Evolutionary conservation across 2,888 invertebrate species (phyloP), one percentile per base, ranked within the genome.

Genomic region (Galeruca laticollis): DNA sequence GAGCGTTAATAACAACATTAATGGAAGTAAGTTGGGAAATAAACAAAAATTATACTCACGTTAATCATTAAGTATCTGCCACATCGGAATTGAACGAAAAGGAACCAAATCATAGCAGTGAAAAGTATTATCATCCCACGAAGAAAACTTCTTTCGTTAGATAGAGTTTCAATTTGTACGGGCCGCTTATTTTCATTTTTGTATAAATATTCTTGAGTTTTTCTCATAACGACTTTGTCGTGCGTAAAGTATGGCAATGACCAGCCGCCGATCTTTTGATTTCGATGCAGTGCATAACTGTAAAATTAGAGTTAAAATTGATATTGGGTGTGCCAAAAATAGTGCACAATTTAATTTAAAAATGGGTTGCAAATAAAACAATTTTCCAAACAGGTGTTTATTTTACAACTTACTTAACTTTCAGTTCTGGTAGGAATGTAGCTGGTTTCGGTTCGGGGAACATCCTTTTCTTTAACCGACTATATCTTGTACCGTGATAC

Each of bases 141-240:
- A 13, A 89, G 71, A 35, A 92, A 80, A 0, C 89, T 88, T 15
- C 87, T 86, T 13, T 81, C 75, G 71, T 73, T 74, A 65, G 82
- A 78, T 83, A 97, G 98, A 0, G 94, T 90, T 47, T 90, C 88
- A 83, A 94, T 88, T 85, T 97, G 96, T 5, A 89, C 90, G 0
- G 98, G 97, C 3, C 95, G 89, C 75, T 89, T 87, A 65, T 92
- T 89, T 0, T 90, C 88, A 1, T 86, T 83, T 51, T 92, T 90
- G 82, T 90, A 92, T 20, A 95, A 88, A 81, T 89, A 89, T 60
- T 94, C 89, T 84, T 98, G 97, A 0, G 95, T 91, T 59, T 98
- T 89, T 82, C 90, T 86, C n/a, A 93, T 90, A 0, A 98, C 91
- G 1, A 96, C 91, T 71, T 90, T 89, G 87, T 98, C 98, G 8